Conservation (phyloP, 2,888 invertebrate species). For the Drosophila mimica region DNA sequence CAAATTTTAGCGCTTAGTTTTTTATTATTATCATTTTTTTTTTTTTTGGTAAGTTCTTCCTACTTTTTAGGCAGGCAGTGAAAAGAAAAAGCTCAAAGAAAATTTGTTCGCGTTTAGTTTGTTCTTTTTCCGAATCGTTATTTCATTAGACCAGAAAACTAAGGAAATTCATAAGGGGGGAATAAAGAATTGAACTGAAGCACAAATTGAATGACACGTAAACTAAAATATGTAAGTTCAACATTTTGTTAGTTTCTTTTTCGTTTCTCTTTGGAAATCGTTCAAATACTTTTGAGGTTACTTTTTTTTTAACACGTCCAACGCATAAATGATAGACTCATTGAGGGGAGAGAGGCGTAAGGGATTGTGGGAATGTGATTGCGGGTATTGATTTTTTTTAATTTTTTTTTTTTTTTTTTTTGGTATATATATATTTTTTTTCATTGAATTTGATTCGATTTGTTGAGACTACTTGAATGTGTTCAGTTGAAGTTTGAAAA, state of each 20-base stretch:
- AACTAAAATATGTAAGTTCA: conserved; percentile 56
- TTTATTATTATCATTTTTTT: conserved; percentile 8
- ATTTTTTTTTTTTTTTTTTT: conserved; percentile 43
- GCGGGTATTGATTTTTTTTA: conserved; percentile 70
- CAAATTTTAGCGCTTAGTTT: conserved; percentile 45
- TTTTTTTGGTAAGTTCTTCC: conserved; percentile 39
- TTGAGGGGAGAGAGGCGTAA: conserved; percentile 85
- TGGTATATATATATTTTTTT: conserved; percentile 39
- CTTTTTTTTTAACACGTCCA: conserved; percentile 62
- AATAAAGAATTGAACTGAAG: conserved; percentile 35
- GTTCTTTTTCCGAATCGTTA: conserved; percentile 40
- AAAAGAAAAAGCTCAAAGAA: conserved; percentile 85
- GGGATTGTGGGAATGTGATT: conserved; percentile 84
- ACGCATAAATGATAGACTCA: conserved; percentile 85
- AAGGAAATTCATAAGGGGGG: conserved; percentile 30
- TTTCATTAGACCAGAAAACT: conserved; percentile 39
- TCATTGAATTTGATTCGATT: conserved; percentile 52
- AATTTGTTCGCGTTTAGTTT: conserved; percentile 40
- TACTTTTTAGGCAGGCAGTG: conserved; percentile 82
- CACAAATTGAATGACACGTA: conserved; percentile 38
- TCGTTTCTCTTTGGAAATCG: conserved; percentile 38
- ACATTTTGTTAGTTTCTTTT: conserved; percentile 71
- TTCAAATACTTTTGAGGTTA: conserved; percentile 51
- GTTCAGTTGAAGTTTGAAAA: conserved; percentile 78
- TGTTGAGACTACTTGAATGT: conserved; percentile 79